Evolutionary conservation across 35 echinoderm and acorn worm genomes (phyloP).

Genomic region (Apostichopus parvimensis): DNA sequence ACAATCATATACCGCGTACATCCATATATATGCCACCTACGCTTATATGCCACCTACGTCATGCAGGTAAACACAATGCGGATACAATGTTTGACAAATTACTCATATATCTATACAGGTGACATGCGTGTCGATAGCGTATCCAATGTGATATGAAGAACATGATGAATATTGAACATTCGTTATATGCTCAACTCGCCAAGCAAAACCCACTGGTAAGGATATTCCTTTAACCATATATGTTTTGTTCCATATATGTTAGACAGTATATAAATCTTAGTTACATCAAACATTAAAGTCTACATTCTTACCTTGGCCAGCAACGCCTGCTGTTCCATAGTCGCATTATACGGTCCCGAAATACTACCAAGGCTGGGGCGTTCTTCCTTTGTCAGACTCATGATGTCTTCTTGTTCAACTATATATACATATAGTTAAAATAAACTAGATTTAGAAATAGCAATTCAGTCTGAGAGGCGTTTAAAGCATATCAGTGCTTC

Average conservation of each 20-base stretch:
- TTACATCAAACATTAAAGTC: neutral
- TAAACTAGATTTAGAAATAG: too few species aligned
- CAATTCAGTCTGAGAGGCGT: too few species aligned
- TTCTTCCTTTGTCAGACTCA: neutral
- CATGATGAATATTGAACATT: neutral
- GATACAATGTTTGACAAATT: too few species aligned
- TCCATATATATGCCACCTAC: too few species aligned
- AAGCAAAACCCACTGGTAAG: neutral
- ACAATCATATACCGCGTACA: too few species aligned
- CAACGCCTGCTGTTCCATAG: neutral
- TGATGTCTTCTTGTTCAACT: neutral
- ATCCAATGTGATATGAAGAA: neutral
- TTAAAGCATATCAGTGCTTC: too few species aligned
- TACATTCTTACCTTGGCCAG: neutral
- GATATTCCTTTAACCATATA: neutral
- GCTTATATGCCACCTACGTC: too few species aligned
- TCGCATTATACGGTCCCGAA: neutral
- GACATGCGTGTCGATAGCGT: neutral
- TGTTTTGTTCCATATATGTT: neutral
- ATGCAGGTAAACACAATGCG: too few species aligned
- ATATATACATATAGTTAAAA: too few species aligned
- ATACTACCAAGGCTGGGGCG: neutral
- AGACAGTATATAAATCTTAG: neutral
- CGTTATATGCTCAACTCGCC: neutral
- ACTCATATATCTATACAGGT: too few species aligned